Percentiles rank a stretch among this genome's conserved stretches.
phyloP scores from a whole-genome alignment of 2,888 invertebrate species.

The Nemotelus pantherinus region DNA sequence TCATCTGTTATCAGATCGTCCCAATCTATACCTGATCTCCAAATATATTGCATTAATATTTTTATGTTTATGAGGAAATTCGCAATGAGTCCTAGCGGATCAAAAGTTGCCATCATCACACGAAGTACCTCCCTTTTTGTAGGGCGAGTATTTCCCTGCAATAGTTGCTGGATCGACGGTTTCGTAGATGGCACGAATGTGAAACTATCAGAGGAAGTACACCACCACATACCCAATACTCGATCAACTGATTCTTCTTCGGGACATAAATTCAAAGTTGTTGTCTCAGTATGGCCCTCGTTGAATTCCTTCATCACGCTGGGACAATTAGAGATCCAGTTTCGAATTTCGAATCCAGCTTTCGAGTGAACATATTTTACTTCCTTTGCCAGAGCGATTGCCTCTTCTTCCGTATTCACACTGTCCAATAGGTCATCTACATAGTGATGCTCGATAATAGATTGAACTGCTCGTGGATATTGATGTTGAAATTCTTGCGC shows the following conservation, averaged over 20 bases:
- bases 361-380: too few species aligned
- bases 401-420: background rate
- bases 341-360: too few species aligned
- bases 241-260: background rate
- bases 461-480: background rate
- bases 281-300: background rate
- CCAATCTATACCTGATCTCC: constrained; percentile 47
- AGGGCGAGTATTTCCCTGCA: too few species aligned
- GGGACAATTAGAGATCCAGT: background rate
- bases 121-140: too few species aligned
- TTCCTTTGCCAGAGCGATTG: background rate
- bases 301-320: background rate
- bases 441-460: background rate
- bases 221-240: background rate
- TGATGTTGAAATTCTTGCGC: background rate
- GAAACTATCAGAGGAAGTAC: too few species aligned
- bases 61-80: constrained; percentile 49
- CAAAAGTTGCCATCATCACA: too few species aligned
- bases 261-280: background rate
- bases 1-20: constrained; percentile 49
- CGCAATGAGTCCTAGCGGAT: background rate
- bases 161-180: too few species aligned
- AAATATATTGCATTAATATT: constrained; percentile 44
- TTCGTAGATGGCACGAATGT: too few species aligned
- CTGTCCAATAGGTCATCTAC: too few species aligned